Conservation (phyloP, 2,888 invertebrate genomes). For the Cantharis rustica region DNA sequence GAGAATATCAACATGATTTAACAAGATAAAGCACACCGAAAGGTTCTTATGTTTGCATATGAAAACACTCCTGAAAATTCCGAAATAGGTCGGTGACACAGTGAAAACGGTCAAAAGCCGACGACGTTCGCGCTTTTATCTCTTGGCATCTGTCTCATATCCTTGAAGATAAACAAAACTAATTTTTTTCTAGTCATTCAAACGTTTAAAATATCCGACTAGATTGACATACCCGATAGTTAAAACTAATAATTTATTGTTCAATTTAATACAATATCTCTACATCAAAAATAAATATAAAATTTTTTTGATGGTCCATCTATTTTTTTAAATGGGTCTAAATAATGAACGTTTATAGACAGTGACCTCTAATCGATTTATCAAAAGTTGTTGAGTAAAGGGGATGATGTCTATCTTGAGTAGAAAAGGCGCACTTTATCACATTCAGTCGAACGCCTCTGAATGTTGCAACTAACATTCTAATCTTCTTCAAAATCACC, state of each 20-base stretch:
- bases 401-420: conserved; percentile 13
- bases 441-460: conserved; percentile 12
- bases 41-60: conserved; percentile 1
- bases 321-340: not conserved
- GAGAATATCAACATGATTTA: not conserved
- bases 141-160: not conserved
- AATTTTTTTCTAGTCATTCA: not conserved
- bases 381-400: conserved; percentile 16
- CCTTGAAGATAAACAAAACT: not conserved
- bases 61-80: not conserved
- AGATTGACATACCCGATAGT: not conserved
- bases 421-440: conserved; percentile 17
- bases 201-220: not conserved
- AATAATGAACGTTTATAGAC: not conserved
- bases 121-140: not conserved
- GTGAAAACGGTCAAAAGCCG: conserved; percentile 1
- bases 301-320: not conserved
- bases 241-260: not conserved
- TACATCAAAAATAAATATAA: not conserved
- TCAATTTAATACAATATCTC: not conserved
- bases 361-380: conserved; percentile 12
- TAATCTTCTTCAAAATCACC: not conserved
- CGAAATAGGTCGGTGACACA: conserved; percentile 2
- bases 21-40: not conserved
- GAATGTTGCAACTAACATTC: conserved; percentile 6